These are phyloP conservation scores for Recurvirostra avosetta DNA, from an alignment of 2,113 vertebrate genomes.

Conservation along the genomic window DNA sequence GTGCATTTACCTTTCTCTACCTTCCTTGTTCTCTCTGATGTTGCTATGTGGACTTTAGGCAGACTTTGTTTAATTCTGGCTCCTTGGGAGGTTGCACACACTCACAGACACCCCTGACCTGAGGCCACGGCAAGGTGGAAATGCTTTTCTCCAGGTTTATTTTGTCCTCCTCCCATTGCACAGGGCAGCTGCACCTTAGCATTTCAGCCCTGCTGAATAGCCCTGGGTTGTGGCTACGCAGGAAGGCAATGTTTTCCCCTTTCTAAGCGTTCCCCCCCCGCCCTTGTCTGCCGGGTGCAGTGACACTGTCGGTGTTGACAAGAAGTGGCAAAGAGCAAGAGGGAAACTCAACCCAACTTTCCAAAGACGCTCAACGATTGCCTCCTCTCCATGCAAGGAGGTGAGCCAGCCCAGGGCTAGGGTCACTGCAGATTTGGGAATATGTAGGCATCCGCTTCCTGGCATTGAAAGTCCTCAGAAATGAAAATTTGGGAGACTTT, in stretches of 20 bases:
- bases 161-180: neutral
- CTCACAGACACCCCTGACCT: neutral
- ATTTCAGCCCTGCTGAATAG: neutral
- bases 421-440: neutral
- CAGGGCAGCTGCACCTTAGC: neutral
- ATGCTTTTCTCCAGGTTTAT: neutral
- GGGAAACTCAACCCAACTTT: neutral
- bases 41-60: neutral
- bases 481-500: neutral
- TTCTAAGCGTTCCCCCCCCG: fast-evolving
- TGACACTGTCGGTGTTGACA: neutral
- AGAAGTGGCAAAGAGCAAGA: neutral
- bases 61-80: neutral
- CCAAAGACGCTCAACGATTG: neutral
- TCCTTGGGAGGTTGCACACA: neutral
- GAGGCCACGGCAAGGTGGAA: neutral
- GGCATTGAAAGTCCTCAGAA: neutral
- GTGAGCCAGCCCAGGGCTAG: neutral
- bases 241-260: neutral
- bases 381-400: neutral
- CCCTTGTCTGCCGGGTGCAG: neutral
- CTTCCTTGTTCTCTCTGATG: neutral
- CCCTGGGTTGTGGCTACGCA: neutral
- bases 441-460: neutral
- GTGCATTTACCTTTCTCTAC: neutral